A percentile compares a stretch with the other conserved stretches of the same genome.
These are phyloP conservation scores for Aromia moschata DNA, from an alignment of 2,888 invertebrate genomes.

Conservation along the genomic window DNA sequence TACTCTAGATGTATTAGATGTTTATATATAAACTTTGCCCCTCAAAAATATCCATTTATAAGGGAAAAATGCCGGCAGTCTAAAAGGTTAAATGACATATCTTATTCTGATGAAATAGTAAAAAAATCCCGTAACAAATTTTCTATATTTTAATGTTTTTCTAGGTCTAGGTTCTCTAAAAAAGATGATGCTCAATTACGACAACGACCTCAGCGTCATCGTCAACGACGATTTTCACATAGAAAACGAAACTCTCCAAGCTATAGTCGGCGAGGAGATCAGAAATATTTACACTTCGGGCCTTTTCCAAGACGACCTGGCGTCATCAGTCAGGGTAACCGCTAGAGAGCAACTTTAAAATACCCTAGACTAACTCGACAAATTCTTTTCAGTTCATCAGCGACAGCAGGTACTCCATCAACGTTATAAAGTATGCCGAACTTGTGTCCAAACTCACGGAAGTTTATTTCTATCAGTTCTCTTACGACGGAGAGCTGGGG, in stretches of 20 bases:
- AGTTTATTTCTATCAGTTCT: constrained; percentile 29
- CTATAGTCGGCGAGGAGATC: constrained; percentile 4
- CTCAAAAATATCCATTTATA: too few species aligned
- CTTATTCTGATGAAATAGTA: too few species aligned
- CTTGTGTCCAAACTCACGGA: constrained; percentile 7
- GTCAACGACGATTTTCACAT: constrained; percentile 12
- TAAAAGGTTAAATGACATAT: too few species aligned
- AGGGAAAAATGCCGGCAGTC: too few species aligned
- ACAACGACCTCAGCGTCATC: constrained; percentile 8
- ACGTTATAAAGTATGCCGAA: constrained; percentile 22
- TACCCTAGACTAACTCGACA: too few species aligned
- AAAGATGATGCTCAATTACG: background rate
- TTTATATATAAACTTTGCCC: too few species aligned
- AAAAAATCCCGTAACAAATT: too few species aligned
- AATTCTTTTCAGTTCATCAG: constrained; percentile 22
- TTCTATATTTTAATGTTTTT: too few species aligned
- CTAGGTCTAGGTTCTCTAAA: background rate
- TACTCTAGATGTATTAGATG: too few species aligned
- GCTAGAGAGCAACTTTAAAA: too few species aligned
- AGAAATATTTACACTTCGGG: constrained; percentile 2
- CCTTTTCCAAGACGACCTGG: constrained; percentile 11
- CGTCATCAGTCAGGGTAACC: constrained; percentile 11
- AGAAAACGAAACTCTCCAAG: background rate
- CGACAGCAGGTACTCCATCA: constrained; percentile 20
- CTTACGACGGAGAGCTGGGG: constrained; percentile 19